Conservation (phyloP, 2,888 invertebrate species). For the Troides helena region DNA sequence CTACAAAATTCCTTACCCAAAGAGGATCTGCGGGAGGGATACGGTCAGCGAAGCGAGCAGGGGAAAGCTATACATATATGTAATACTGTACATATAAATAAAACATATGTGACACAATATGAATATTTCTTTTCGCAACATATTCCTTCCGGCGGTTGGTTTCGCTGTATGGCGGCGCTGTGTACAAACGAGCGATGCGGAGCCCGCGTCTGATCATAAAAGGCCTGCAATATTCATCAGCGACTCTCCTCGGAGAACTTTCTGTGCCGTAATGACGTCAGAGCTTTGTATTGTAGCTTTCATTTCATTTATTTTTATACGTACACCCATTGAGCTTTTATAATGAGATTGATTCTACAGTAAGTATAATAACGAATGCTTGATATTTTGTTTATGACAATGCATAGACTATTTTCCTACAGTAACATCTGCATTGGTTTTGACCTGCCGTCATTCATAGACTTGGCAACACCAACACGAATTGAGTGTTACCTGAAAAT, state of each 20-base stretch:
- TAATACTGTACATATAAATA: too few relatives aligned
- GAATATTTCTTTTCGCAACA: neutral
- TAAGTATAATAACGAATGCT: too few relatives aligned
- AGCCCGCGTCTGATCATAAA: neutral
- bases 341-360: neutral
- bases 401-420: too few relatives aligned
- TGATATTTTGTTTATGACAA: neutral
- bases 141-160: neutral
- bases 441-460: too few relatives aligned
- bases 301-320: neutral
- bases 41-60: too few relatives aligned
- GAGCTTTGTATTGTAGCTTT: neutral
- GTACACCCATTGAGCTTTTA: neutral
- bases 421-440: too few relatives aligned
- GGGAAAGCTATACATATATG: too few relatives aligned
- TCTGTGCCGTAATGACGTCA: conserved; percentile 13
- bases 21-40: too few relatives aligned
- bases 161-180: neutral
- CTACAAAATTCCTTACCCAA: too few relatives aligned
- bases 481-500: too few relatives aligned
- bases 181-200: conserved; percentile 2
- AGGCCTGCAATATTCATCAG: conserved; percentile 25
- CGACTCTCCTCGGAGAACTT: neutral
- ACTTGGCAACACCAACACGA: too few relatives aligned
- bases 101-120: too few relatives aligned